Evolutionary conservation across 2,888 invertebrate genomes (phyloP).

Genomic region (Adelphocoris suturalis): DNA sequence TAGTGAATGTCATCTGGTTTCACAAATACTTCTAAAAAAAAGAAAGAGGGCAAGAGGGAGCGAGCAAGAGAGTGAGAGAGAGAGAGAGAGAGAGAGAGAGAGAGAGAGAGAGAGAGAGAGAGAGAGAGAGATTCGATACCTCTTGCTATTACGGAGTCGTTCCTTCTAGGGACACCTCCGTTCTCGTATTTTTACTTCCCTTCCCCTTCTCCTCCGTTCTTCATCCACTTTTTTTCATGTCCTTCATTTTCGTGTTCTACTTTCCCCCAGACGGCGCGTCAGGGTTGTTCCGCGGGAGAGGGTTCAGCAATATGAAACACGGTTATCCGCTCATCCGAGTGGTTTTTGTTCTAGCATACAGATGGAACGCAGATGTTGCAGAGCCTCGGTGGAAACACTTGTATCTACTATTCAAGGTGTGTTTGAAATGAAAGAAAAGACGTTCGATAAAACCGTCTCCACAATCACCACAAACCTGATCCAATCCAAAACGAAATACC

Average conservation of each 20-base stretch:
- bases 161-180: not conserved
- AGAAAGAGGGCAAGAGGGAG: not conserved
- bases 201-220: not conserved
- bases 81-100: not conserved
- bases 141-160: not conserved
- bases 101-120: not conserved
- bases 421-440: too few relatives aligned
- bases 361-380: not conserved
- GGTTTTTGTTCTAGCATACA: not conserved
- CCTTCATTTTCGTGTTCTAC: not conserved
- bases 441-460: too few relatives aligned
- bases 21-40: constrained; percentile 48
- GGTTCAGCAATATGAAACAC: not conserved
- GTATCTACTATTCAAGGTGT: too few relatives aligned
- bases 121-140: not conserved
- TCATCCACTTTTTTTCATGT: not conserved
- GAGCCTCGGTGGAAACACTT: not conserved
- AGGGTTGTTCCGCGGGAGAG: not conserved
- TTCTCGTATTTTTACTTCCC: not conserved
- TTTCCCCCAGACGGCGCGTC: not conserved
- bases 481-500: too few relatives aligned
- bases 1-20: constrained; percentile 38
- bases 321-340: not conserved
- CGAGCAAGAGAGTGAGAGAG: not conserved
- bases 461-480: too few relatives aligned